Conservation (phyloP, 2,797 vertebrate genomes). For the Moxostoma hubbsi region DNA sequence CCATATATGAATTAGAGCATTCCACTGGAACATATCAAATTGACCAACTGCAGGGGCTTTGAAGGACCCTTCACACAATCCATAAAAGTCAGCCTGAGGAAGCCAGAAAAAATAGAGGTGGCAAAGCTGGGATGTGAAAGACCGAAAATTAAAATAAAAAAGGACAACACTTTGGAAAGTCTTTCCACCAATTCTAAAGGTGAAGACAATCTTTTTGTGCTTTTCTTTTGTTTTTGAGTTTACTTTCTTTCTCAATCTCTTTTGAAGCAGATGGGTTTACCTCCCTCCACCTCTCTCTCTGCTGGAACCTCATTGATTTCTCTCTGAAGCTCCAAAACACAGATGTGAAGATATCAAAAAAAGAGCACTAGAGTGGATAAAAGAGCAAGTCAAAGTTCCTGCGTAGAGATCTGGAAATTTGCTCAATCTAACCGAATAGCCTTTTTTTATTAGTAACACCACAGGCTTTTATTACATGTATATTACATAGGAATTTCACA, state of each 20-base stretch:
- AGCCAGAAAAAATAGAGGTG: constrained; percentile 3
- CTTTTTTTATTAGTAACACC: neutral
- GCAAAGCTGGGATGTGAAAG: neutral
- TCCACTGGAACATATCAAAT: constrained; percentile 19
- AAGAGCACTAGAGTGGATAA: constrained; percentile 12
- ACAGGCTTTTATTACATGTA: too few relatives aligned
- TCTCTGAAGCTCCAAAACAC: constrained; percentile 38
- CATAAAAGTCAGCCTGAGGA: constrained; percentile 15
- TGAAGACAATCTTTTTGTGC: neutral
- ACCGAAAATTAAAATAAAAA: neutral
- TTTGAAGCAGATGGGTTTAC: constrained; percentile 15
- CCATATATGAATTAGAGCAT: constrained; percentile 21
- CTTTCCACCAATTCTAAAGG: neutral
- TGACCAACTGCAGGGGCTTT: constrained; percentile 13
- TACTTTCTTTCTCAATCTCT: neutral
- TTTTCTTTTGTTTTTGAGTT: constrained; percentile 15
- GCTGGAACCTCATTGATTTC: constrained; percentile 29
- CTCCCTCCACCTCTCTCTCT: constrained; percentile 10
- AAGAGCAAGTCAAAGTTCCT: constrained; percentile 3
- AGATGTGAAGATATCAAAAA: constrained; percentile 35
- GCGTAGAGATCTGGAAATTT: neutral
- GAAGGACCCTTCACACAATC: constrained; percentile 14
- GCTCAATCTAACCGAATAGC: neutral
- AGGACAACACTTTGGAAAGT: neutral
- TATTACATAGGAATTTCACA: neutral